Conservation (phyloP, 2,113 vertebrate genomes). For the Fregetta grallaria region DNA sequence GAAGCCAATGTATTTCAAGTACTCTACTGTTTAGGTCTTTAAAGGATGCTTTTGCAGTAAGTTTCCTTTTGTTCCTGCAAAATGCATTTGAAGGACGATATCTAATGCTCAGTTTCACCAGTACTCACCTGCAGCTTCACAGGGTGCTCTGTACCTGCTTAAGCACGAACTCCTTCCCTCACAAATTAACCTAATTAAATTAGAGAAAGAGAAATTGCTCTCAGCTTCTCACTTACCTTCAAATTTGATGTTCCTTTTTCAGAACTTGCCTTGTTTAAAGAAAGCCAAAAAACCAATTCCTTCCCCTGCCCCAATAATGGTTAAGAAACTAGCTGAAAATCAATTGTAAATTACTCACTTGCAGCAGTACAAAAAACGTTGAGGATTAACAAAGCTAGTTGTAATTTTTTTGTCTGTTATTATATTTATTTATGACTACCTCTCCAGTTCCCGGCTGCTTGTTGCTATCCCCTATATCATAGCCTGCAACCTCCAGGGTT, state of each 20-base stretch:
- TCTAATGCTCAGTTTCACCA: not conserved
- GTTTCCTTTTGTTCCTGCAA: not conserved
- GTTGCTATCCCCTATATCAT: not conserved
- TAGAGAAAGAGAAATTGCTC: not conserved
- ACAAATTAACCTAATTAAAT: not conserved
- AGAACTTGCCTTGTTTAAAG: not conserved
- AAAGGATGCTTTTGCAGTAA: not conserved
- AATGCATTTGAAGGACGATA: constrained; percentile 10
- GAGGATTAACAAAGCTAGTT: not conserved
- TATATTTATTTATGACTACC: not conserved
- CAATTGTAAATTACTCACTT: not conserved
- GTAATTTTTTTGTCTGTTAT: not conserved
- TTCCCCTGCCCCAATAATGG: rapidly evolving
- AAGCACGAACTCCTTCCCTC: not conserved
- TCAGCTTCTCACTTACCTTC: not conserved
- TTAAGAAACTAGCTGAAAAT: not conserved
- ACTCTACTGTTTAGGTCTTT: not conserved
- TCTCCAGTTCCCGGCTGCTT: not conserved
- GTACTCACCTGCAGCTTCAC: not conserved
- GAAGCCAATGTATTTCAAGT: constrained; percentile 22
- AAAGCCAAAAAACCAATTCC: not conserved
- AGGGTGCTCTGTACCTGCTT: not conserved
- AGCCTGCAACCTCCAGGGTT: not conserved
- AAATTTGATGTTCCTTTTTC: not conserved
- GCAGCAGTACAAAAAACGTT: not conserved